A percentile compares a stretch with the other conserved stretches of the same genome.
Evolutionary conservation across 2,888 invertebrate genomes (phyloP).

Genomic region (Drosophila merina): DNA sequence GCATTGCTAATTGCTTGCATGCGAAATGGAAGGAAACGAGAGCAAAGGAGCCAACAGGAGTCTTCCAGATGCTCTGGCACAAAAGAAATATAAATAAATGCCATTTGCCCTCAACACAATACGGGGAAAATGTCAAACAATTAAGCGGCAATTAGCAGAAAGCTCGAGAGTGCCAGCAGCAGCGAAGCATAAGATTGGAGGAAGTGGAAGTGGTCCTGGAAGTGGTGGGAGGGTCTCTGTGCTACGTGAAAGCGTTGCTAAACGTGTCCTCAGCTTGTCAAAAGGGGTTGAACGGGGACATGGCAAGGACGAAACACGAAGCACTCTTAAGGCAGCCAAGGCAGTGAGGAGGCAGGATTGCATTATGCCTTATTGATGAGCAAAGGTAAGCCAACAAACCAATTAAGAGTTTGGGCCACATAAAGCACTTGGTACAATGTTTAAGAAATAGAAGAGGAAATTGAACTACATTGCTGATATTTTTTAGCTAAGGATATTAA

Average conservation of each 20-base stretch:
- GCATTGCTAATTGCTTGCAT: constrained; percentile 44
- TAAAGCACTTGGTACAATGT: neutral
- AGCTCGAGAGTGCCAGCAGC: constrained; percentile 47
- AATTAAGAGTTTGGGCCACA: constrained; percentile 6
- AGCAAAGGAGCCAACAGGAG: constrained; percentile 17
- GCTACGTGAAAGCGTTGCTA: constrained; percentile 67
- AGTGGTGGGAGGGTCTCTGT: constrained; percentile 7
- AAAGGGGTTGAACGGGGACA: constrained; percentile 26
- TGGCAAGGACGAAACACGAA: constrained; percentile 15
- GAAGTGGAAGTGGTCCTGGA: constrained; percentile 6
- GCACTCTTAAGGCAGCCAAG: constrained; percentile 27
- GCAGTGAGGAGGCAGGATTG: constrained; percentile 23
- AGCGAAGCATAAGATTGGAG: constrained; percentile 11
- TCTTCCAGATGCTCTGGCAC: constrained; percentile 21
- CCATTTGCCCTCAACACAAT: constrained; percentile 31
- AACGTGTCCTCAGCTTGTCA: constrained; percentile 71
- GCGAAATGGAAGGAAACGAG: constrained; percentile 12
- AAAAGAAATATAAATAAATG: constrained; percentile 52
- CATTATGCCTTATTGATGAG: constrained; percentile 53
- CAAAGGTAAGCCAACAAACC: constrained; percentile 2
- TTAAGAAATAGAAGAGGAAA: too few species aligned
- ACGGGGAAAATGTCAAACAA: constrained; percentile 69
- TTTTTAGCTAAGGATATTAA: neutral
- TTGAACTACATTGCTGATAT: neutral
- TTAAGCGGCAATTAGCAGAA: constrained; percentile 76